Percentiles rank a stretch among this genome's conserved stretches.
These are phyloP conservation scores for Acleris emargana DNA, from an alignment of 2,888 invertebrate species.

Conservation along the genomic window DNA sequence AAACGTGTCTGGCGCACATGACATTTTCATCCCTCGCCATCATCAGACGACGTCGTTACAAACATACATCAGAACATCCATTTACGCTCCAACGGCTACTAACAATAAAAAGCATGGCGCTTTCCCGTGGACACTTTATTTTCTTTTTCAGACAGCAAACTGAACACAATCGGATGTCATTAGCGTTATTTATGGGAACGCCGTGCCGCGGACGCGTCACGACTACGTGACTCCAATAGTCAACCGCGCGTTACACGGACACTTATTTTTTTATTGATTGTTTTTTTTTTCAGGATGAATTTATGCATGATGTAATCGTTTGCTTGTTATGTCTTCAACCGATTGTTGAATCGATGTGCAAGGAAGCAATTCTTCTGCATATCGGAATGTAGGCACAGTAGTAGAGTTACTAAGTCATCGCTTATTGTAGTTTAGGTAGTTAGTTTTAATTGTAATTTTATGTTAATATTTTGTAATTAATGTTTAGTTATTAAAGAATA, in stretches of 20 bases:
- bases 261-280: constrained; percentile 39
- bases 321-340: neutral
- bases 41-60: neutral
- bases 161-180: constrained; percentile 75
- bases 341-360: neutral
- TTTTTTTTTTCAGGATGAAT: constrained; percentile 32
- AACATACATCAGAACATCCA: constrained; percentile 14
- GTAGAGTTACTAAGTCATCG: too few relatives aligned
- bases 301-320: constrained; percentile 16
- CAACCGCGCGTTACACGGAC: constrained; percentile 43
- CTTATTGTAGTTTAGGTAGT: too few relatives aligned
- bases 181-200: constrained; percentile 76
- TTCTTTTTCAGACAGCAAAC: constrained; percentile 53
- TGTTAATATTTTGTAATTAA: too few relatives aligned
- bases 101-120: constrained; percentile 32
- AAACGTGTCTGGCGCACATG: too few relatives aligned
- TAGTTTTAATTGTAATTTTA: too few relatives aligned
- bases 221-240: constrained; percentile 53
- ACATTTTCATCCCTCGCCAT: neutral
- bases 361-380: too few relatives aligned
- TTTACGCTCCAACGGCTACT: constrained; percentile 19
- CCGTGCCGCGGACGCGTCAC: constrained; percentile 63
- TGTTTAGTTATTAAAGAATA: too few relatives aligned
- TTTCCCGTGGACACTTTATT: constrained; percentile 40
- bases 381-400: too few relatives aligned